These are phyloP conservation scores for Spongia lamella DNA, from an alignment of 37 sponge, comb jelly and placozoan species.

Conservation along the genomic window DNA sequence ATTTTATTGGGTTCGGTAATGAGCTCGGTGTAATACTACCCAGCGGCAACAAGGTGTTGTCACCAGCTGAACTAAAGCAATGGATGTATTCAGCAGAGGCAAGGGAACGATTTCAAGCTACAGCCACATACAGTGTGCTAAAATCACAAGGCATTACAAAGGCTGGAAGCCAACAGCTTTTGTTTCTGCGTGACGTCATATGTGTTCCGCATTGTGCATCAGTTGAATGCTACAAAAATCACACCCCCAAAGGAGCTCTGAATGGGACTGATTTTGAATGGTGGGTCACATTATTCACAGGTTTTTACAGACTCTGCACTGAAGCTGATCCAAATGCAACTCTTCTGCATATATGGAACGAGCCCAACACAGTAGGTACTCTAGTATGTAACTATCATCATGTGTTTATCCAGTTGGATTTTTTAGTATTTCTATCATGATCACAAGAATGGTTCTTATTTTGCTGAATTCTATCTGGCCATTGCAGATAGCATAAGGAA, in stretches of 20 bases:
- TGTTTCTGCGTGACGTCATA: background rate
- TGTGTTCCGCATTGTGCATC: slow-evolving; percentile 4
- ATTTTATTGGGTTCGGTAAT: slow-evolving; percentile 6
- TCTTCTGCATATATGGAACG: slow-evolving; percentile 41
- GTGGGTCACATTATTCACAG: slow-evolving; percentile 31
- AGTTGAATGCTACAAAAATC: slow-evolving; percentile 3
- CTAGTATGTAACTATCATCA: background rate
- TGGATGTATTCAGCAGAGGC: slow-evolving; percentile 14
- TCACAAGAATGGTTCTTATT: slow-evolving; percentile 33
- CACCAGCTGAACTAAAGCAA: slow-evolving; percentile 5
- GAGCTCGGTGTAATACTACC: slow-evolving; percentile 7
- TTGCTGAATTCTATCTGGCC: slow-evolving; percentile 24
- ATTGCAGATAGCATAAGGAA: slow-evolving; percentile 22
- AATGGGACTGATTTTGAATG: slow-evolving; percentile 14
- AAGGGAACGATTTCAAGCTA: background rate
- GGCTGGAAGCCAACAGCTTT: slow-evolving; percentile 8
- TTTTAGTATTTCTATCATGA: slow-evolving; percentile 18
- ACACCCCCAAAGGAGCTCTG: slow-evolving; percentile 1
- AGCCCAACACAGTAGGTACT: slow-evolving; percentile 30
- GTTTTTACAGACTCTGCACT: background rate
- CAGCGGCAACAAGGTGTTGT: background rate
- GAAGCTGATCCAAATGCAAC: slow-evolving; percentile 3
- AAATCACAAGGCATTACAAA: background rate
- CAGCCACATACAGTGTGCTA: background rate
- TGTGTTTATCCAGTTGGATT: background rate